These are phyloP conservation scores for Chloroclystis v-ata DNA, from an alignment of 2,888 invertebrate genomes.

Conservation along the genomic window DNA sequence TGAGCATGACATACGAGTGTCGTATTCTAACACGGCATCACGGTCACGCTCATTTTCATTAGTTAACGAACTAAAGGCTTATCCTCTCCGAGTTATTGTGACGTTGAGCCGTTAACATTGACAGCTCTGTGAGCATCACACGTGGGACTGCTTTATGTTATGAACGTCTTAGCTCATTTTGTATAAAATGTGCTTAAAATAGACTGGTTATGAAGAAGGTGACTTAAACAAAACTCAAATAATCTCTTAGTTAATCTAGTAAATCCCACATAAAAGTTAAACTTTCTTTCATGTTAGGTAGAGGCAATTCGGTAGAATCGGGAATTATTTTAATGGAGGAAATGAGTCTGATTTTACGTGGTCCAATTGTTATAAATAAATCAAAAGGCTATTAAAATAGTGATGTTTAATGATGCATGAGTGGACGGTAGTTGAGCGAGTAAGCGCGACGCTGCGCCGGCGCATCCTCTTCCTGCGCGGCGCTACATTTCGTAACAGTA, in stretches of 20 bases:
- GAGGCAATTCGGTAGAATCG: neutral
- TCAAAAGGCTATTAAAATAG: constrained; percentile 18
- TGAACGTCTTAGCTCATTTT: constrained; percentile 8
- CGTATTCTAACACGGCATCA: constrained; percentile 35
- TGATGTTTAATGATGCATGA: constrained; percentile 36
- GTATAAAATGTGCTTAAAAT: constrained; percentile 2
- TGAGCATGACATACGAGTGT: constrained; percentile 39
- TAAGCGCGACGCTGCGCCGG: constrained; percentile 37
- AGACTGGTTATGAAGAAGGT: neutral
- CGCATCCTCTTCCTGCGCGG: constrained; percentile 70
- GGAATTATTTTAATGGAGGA: neutral
- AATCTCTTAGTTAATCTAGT: neutral
- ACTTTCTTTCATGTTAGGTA: neutral
- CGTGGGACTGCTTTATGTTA: constrained; percentile 12
- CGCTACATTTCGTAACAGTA: constrained; percentile 64
- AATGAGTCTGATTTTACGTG: neutral
- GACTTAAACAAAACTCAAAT: neutral
- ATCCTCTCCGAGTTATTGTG: constrained; percentile 33
- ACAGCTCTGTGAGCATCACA: constrained; percentile 17
- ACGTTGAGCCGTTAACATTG: constrained; percentile 30
- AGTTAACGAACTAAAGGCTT: constrained; percentile 49
- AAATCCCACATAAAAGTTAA: neutral
- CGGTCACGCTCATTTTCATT: constrained; percentile 64
- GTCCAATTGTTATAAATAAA: constrained; percentile 11
- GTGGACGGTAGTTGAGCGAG: constrained; percentile 27